Percentiles rank a stretch among this genome's conserved stretches.
Conservation (phyloP, 2,888 invertebrate species). For the Heliconius aoede region DNA sequence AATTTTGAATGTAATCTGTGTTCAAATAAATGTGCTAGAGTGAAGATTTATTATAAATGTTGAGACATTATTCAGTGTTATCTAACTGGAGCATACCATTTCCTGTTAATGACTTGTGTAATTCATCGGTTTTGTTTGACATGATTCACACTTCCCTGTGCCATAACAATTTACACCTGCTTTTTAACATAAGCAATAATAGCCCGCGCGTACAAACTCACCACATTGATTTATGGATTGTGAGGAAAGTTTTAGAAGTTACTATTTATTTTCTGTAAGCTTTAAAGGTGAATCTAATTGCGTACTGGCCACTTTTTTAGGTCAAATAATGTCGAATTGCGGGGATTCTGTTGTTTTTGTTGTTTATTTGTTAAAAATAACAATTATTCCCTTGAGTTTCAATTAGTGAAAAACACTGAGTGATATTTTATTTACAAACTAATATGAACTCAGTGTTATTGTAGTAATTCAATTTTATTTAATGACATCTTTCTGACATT, state of each 20-base stretch:
- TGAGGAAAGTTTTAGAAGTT: conserved; percentile 44
- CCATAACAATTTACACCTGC: conserved; percentile 44
- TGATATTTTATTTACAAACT: conserved; percentile 38
- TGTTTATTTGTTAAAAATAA: conserved; percentile 45
- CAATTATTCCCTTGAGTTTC: conserved; percentile 44
- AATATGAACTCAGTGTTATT: conserved; percentile 39
- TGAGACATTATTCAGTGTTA: conserved; percentile 49
- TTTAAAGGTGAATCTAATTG: conserved; percentile 41
- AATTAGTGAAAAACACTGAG: conserved; percentile 36
- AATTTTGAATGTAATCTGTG: conserved; percentile 76
- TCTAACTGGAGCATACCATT: conserved; percentile 47
- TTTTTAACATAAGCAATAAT: conserved; percentile 32
- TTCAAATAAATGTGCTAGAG: conserved; percentile 74
- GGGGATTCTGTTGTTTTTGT: conserved; percentile 49
- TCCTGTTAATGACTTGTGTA: conserved; percentile 34
- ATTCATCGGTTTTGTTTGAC: conserved; percentile 36
- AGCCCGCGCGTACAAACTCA: conserved; percentile 34
- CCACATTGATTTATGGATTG: conserved; percentile 26
- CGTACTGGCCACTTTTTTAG: conserved; percentile 41
- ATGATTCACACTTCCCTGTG: conserved; percentile 46
- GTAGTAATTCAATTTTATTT: conserved; percentile 28
- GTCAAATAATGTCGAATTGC: conserved; percentile 1
- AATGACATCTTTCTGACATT: conserved; percentile 32
- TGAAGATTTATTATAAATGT: conserved; percentile 61
- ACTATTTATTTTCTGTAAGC: conserved; percentile 47